phyloP scores from a whole-genome alignment of 1,140 invertebrate genomes.

The Lasioglossum albipes region DNA sequence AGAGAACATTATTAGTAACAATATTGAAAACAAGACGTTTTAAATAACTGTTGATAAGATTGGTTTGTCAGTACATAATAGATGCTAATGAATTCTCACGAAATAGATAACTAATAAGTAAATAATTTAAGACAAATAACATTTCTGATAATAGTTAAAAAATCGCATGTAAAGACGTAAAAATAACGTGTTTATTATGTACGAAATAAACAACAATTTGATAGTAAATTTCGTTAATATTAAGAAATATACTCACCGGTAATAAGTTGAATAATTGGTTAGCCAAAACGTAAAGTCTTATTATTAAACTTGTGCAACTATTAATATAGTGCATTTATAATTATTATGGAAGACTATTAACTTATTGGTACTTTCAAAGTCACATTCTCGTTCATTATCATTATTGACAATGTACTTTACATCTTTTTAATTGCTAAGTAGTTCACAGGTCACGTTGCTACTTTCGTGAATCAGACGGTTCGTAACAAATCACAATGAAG shows the following conservation, averaged over 20 bases:
- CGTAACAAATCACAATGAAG: not conserved
- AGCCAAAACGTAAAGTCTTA: conserved; percentile 4
- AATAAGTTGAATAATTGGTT: conserved; percentile 27
- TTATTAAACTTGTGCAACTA: conserved; percentile 27
- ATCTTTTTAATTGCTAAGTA: conserved; percentile 18
- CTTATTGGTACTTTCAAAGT: not conserved
- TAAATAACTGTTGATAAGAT: not conserved
- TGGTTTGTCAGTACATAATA: not conserved
- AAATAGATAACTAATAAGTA: not conserved
- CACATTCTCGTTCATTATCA: conserved; percentile 20
- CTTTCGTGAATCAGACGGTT: conserved; percentile 16
- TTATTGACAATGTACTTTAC: conserved; percentile 3
- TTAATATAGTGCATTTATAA: conserved; percentile 35
- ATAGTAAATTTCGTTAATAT: not conserved
- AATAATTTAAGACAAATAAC: not conserved
- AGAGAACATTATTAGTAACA: not conserved
- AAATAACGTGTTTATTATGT: not conserved
- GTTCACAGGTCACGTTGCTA: conserved; percentile 28
- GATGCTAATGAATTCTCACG: not conserved
- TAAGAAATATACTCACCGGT: conserved; percentile 24
- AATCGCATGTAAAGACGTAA: no score
- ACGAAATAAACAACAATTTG: not conserved
- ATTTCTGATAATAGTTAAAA: not conserved
- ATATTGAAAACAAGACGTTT: no score
- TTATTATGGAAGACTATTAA: conserved; percentile 44